Evolutionary conservation across 2,797 vertebrate genomes (phyloP).

Genomic region (Acanthis flammea): DNA sequence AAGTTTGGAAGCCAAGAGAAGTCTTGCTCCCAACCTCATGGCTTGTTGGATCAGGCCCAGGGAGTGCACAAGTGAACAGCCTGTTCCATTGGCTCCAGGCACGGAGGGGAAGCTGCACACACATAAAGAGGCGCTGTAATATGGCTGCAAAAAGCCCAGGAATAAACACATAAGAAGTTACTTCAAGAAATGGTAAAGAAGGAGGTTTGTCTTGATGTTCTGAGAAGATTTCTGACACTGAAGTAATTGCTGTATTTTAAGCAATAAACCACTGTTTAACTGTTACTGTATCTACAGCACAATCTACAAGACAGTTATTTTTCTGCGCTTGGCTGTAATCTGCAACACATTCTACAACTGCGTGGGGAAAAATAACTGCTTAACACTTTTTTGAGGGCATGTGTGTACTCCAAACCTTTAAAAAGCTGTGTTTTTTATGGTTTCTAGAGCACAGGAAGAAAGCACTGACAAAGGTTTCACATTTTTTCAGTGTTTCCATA

Average conservation of each 20-base stretch:
- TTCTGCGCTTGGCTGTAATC: neutral
- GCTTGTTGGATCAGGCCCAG: neutral
- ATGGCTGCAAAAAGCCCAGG: neutral
- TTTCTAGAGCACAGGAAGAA: conserved; percentile 17
- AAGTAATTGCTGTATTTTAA: neutral
- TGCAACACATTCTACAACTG: conserved; percentile 25
- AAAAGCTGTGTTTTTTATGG: neutral
- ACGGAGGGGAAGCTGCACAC: neutral
- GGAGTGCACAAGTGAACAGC: neutral
- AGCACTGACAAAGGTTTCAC: neutral
- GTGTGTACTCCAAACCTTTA: neutral
- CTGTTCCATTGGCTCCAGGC: neutral
- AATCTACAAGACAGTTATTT: neutral
- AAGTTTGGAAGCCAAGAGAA: neutral
- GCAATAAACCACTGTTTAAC: neutral
- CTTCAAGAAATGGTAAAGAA: neutral
- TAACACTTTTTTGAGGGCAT: neutral
- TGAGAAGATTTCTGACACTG: neutral
- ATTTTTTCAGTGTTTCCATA: neutral
- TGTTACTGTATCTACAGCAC: neutral
- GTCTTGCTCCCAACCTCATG: neutral
- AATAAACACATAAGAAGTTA: neutral
- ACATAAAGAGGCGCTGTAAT: neutral
- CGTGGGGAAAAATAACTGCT: conserved; percentile 24
- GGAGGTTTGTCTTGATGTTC: neutral